Evolutionary conservation across 1,140 invertebrate genomes (phyloP), one percentile per base, ranked within the genome.

Genomic region (Calosoma granatense): DNA sequence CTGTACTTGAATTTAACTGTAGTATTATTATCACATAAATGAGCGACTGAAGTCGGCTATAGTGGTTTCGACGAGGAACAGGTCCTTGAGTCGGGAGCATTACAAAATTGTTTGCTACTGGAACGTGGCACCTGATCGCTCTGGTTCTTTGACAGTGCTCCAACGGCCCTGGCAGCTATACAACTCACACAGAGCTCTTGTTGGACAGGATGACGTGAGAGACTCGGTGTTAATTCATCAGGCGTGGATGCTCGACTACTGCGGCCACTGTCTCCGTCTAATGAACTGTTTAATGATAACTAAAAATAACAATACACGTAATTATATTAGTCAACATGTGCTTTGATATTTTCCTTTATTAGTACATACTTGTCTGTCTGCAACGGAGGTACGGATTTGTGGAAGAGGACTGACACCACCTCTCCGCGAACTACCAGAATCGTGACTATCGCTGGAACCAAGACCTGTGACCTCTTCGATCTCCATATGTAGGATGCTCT

Each of bases 401-500:
- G 68, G 66, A 57, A 70, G 61, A 12, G 69, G 69, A 54, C 68
- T 70, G 21, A 70, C 67, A 22, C 60, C 59, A 15, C 65, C 67
- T 30, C 62, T 56, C 56, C 66, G 52, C 17, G 61, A 60, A 60
- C 61, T 65, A 52, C 39, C 30, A 14, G 61, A 62, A 22, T 56
- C 47, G 57, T 39, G 41, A 54, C 57, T 56, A 20, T 64, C 55
- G 57, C 59, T 58, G 22, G 57, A 63, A 56, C 67, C 64, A 56
- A 62, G 60, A 56, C 60, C 69, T 20, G 61, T 69, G 22, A 69
- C 72, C 56, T 75, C 81, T 57, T 85, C 83, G 47, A 78, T 73
- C 54, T 86, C 84, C 56, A 86, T 71, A 64, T 86, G 84, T 43
- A 86, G 67, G 60, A 86, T 85, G 66, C 86, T 89, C 71, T 89